Conservation (phyloP, 2,797 vertebrate genomes). For the Babyrousa celebensis region DNA sequence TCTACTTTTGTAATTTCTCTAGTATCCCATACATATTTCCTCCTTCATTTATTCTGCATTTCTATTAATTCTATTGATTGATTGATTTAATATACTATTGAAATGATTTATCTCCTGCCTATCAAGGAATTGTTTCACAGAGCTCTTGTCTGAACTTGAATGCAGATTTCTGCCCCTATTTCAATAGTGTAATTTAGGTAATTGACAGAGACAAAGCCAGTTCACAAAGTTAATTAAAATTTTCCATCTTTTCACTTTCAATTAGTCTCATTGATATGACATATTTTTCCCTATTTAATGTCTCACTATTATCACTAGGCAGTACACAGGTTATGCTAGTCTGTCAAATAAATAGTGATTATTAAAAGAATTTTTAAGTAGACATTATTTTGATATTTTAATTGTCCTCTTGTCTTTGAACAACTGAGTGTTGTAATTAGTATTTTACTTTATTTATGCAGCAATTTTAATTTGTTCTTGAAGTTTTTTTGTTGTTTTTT, state of each 20-base stretch:
- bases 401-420: constrained; percentile 87
- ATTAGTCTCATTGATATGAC: constrained; percentile 91
- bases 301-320: constrained; percentile 87
- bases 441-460: constrained; percentile 85
- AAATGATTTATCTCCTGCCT: neutral
- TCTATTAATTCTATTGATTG: constrained; percentile 61
- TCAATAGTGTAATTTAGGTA: constrained; percentile 89
- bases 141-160: constrained; percentile 83
- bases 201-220: constrained; percentile 92
- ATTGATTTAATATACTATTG: neutral
- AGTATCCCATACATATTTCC: neutral
- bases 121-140: constrained; percentile 60
- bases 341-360: constrained; percentile 85
- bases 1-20: constrained; percentile 28
- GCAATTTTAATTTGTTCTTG: constrained; percentile 81
- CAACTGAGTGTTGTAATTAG: constrained; percentile 85
- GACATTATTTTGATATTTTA: constrained; percentile 85
- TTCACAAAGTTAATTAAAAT: constrained; percentile 93
- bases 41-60: constrained; percentile 17
- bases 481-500: constrained; percentile 27
- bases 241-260: constrained; percentile 92
- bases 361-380: constrained; percentile 86
- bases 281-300: constrained; percentile 88
- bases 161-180: constrained; percentile 86
- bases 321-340: constrained; percentile 77